Base-by-base conservation (phyloP, 92 coral and sea anemone species). In the Chrysogorgia sp. region DNA sequence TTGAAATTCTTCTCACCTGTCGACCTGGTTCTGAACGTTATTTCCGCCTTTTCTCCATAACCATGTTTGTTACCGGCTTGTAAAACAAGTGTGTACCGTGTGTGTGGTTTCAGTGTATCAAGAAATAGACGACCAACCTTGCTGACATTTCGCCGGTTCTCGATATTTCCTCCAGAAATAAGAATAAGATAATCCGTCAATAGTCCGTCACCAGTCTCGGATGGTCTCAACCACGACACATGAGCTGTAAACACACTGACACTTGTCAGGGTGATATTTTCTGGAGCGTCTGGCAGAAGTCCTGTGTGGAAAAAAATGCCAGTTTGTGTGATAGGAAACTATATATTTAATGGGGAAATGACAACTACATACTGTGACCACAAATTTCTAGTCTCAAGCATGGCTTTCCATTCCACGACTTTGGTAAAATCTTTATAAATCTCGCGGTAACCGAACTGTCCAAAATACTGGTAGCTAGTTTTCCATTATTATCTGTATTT, bases 21-120 rank as follows among this genome's bases (percentile, higher is more conserved):
- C 8, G 76, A 45, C 25, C 1, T 31, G 29, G 76, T 69, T 45
- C 40, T 28, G 40, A 69, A 69, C 26, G 35, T 28, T 22, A 45
- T 10, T 29, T 69, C 60, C 9, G 40, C 22, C 22, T 69, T 45
- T 3, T 15, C 33, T 1, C 76, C 76, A 49, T 69, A 69, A 47
- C 76, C 76, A 69, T 69, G 76, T 17, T 69, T 24, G 33, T 69
- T 69, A 29, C 76, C 76, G 31, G 76, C 76, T 69, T 69, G 76
- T 22, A 69, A 59, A 7, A 3, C 15, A 0, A 69, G 35, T 2
- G 40, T 0, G 37, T 69, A 69, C 60, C 24, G 26, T 5, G 76
- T 69, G 76, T 69, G 47, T 24, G 76, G 76, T 30, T 31, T 69
- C 60, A 69, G 13, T 0, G 34, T 2, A 45, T 28, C 10, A 17